phyloP scores from a whole-genome alignment of 2,113 vertebrate genomes.

The Cynocephalus volans region DNA sequence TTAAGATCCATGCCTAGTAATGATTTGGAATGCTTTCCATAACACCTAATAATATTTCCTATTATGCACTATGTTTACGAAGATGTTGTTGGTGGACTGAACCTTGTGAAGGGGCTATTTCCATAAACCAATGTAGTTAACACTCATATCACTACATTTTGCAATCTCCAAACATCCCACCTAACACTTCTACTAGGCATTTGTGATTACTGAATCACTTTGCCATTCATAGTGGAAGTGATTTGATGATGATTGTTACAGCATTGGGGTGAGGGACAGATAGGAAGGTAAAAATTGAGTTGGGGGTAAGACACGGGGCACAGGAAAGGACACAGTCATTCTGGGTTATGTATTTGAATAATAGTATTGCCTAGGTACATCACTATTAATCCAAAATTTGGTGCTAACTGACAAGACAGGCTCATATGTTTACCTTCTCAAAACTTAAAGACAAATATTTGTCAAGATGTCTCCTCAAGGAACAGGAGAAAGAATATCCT shows the following conservation, averaged over 20 bases:
- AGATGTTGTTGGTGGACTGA: background rate
- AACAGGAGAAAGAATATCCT: background rate
- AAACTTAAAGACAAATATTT: conserved; percentile 13
- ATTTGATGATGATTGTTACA: background rate
- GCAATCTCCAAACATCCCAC: background rate
- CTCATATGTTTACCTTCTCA: background rate
- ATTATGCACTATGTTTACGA: background rate
- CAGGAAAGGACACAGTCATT: background rate
- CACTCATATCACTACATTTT: background rate
- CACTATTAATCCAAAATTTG: background rate
- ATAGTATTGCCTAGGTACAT: background rate
- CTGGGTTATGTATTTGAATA: background rate
- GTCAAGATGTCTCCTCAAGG: background rate
- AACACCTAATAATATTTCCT: background rate
- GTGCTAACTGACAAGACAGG: background rate
- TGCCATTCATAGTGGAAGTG: background rate
- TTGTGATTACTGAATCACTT: background rate
- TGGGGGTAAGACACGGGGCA: background rate
- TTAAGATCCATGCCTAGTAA: background rate
- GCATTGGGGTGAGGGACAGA: background rate
- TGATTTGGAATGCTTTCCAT: background rate
- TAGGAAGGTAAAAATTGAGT: background rate
- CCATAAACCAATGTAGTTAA: background rate
- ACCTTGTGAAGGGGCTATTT: background rate
- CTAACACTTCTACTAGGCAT: background rate